These are phyloP conservation scores for Thunnus thynnus DNA, from an alignment of 2,113 vertebrate species.

Conservation along the genomic window DNA sequence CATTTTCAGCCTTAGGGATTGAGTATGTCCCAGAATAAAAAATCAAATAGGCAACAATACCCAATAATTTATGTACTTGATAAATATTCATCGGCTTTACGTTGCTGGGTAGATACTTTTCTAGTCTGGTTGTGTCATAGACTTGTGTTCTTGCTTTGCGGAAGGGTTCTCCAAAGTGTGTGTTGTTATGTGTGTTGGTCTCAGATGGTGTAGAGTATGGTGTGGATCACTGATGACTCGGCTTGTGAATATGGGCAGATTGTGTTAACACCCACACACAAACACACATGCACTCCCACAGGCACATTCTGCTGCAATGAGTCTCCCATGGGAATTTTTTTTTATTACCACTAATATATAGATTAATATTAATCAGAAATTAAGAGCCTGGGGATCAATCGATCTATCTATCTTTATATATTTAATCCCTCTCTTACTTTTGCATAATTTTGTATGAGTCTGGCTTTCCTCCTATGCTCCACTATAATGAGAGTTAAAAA, in stretches of 20 bases:
- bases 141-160: background rate
- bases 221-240: slow-evolving; percentile 56
- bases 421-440: background rate
- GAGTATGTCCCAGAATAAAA: background rate
- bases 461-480: background rate
- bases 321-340: background rate
- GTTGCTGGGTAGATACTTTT: background rate
- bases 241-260: slow-evolving; percentile 57
- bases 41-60: slow-evolving; percentile 5
- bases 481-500: background rate
- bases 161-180: background rate
- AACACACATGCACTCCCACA: slow-evolving; percentile 43
- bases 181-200: slow-evolving; percentile 1
- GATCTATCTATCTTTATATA: background rate
- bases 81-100: background rate
- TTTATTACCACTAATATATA: background rate
- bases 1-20: slow-evolving; percentile 1
- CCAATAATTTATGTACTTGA: background rate
- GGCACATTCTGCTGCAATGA: slow-evolving; percentile 36
- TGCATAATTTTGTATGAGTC: background rate
- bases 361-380: slow-evolving; percentile 3
- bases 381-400: background rate
- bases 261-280: slow-evolving; percentile 59
- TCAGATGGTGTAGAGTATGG: slow-evolving; percentile 66
- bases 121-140: background rate